Evolutionary conservation across 1,140 invertebrate species (phyloP), one percentile per base, ranked within the genome.

Genomic region (Babylonia areolata): DNA sequence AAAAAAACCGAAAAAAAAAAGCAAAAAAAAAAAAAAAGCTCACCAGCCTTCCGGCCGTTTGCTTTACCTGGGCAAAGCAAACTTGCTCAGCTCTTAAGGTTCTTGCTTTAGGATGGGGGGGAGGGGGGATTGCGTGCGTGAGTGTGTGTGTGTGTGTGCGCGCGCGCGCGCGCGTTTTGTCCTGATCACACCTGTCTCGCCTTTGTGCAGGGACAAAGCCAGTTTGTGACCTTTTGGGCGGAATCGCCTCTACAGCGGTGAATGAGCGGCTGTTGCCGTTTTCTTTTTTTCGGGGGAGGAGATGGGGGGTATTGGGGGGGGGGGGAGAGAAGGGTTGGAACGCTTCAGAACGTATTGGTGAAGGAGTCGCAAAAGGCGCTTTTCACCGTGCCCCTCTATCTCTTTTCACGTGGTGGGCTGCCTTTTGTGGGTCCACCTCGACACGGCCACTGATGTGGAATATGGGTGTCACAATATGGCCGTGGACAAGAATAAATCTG

Each of bases 401-500:
- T 9, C 42, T 81, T 81, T 81, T 81, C 46, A 81, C 15, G 5
- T 31, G 20, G 31, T 28, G 28, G 28, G 46, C 17, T 31, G 81
- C 12, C n/a, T 69, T 82, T 69, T 84, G 69, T 73, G 40, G n/a
- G 69, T 20, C 17, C 37, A 40, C n/a, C 40, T 84, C 37, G 39
- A 84, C 64, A 84, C 15, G 39, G 81, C 64, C 64, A 35, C 20
- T 20, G 64, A 69, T 73, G 64, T 69, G 54, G 81, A 84, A 84
- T 73, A 84, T 84, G 69, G 81, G 64, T 84, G 81, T 84, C 81
- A 84, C 81, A 84, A 84, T 84, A 73, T 42, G 64, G 69, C 64
- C 69, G 69, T 42, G 81, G 81, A 84, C 81, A 84, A 84, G 81
- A 84, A 84, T 84, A 84, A 84, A 84, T 84, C 81, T 84, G 81